Conservation (phyloP, 1,140 invertebrate species). For the Bombus impatiens region DNA sequence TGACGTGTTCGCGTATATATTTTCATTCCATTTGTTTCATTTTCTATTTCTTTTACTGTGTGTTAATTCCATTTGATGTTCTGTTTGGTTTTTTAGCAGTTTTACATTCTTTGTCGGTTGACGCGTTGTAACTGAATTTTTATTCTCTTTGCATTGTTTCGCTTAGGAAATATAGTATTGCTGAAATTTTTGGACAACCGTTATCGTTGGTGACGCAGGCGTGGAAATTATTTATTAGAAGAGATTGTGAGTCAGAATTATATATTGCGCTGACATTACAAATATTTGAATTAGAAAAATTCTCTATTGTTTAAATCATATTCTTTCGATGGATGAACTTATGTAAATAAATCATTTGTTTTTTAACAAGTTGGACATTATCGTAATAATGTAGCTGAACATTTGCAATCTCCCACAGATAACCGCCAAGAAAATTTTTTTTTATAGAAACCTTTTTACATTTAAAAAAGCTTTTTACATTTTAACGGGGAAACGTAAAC, state of each 20-base stretch:
- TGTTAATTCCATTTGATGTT: not conserved
- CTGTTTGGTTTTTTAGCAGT: not conserved
- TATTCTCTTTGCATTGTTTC: not conserved
- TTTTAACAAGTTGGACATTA: too few relatives aligned
- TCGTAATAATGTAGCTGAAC: too few relatives aligned
- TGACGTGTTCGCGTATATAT: not conserved
- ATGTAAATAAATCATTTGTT: too few relatives aligned
- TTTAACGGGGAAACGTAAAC: too few relatives aligned
- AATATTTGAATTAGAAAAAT: too few relatives aligned
- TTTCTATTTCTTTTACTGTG: not conserved
- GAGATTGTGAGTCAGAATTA: not conserved
- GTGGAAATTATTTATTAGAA: not conserved
- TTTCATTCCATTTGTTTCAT: not conserved
- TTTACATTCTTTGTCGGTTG: too few relatives aligned
- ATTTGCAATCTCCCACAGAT: too few relatives aligned
- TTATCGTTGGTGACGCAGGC: not conserved
- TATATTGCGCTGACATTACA: too few relatives aligned
- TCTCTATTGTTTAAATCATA: too few relatives aligned
- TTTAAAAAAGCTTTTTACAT: not conserved
- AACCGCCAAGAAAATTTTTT: too few relatives aligned
- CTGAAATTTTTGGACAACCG: not conserved
- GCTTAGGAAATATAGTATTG: not conserved
- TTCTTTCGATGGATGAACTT: too few relatives aligned
- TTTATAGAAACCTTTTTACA: not conserved
- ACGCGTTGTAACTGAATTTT: not conserved